A percentile compares a stretch with the other conserved stretches of the same genome.
These are phyloP conservation scores for Atherix ibis DNA, from an alignment of 2,888 invertebrate species.

Conservation along the genomic window DNA sequence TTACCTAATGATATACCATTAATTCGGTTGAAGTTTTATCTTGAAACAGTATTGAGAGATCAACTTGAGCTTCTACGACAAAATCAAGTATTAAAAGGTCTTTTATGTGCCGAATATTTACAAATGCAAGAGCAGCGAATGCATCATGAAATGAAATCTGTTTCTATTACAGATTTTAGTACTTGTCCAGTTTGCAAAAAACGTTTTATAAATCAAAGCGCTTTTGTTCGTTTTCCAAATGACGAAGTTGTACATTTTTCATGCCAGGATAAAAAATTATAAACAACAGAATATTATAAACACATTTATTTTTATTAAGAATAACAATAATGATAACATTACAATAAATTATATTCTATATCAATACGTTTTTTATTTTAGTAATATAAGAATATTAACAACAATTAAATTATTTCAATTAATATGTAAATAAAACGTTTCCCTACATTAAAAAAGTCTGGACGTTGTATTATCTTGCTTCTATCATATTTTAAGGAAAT, in stretches of 20 bases:
- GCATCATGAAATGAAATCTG: conserved; percentile 64
- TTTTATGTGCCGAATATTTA: conserved; percentile 70
- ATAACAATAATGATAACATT: too few species aligned
- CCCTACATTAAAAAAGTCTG: too few species aligned
- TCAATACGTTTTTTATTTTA: too few species aligned
- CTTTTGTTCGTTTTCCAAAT: conserved; percentile 82
- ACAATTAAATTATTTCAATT: too few species aligned
- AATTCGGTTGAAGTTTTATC: conserved; percentile 55
- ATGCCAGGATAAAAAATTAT: too few species aligned
- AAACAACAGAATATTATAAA: too few species aligned
- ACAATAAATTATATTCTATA: too few species aligned
- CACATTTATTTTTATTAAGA: too few species aligned
- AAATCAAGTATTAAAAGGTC: conserved; percentile 63
- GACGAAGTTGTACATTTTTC: conserved; percentile 88
- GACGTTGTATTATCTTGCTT: too few species aligned
- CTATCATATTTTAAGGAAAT: too few species aligned
- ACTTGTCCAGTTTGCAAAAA: conserved; percentile 88
- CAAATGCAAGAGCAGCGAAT: conserved; percentile 67
- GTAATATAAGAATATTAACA: too few species aligned
- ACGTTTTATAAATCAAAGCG: conserved; percentile 83
- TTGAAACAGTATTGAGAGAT: conserved; percentile 61
- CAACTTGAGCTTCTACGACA: conserved; percentile 58
- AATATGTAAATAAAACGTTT: too few species aligned
- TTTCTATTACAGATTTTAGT: conserved; percentile 72
- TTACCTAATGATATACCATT: conserved; percentile 70